Evolutionary conservation across 2,797 vertebrate species (phyloP), one percentile per base, ranked within the genome.

Genomic region (Bradypus variegatus): DNA sequence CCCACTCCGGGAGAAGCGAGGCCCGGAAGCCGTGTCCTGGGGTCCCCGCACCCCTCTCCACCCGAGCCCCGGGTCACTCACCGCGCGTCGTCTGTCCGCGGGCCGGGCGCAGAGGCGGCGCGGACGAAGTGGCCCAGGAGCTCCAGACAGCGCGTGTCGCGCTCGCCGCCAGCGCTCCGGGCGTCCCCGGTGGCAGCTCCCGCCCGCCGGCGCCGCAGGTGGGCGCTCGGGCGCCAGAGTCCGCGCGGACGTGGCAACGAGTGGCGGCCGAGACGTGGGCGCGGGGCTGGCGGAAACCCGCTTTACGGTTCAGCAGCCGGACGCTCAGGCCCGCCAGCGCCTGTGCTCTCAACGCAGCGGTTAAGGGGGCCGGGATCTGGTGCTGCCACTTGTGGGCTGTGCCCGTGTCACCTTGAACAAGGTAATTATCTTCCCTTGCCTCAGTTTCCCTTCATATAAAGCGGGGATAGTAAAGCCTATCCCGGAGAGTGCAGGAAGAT

Each of bases 301-400:
- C 60, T 6, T 60, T 58, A 2, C 29, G 3, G 5, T 38, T 25
- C 23, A 2, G 62, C 70, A 0, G 41, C 53, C 0, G 1, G 62
- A 19, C 21, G 33, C 60, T 4, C 16, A 8, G 27, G 13, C 38
- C 0, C 53, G n/a, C 75, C 3, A 0, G 82, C 16, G 14, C 45
- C 77, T 2, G 78, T 0, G 38, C 25, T 78, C 27, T 36, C 58
- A 19, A 3, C 10, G 2, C 19, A 1, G 79, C 6, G 11, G 23
- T 4, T 3, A 12, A 41, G n/a, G n/a, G n/a, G n/a, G 18, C 50
- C 11, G 0, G 33, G 25, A 31, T 2, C 29, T 6, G 15, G 19
- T 0, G 16, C 65, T 2, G 60, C 36, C 19, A 0, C 76, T 0
- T 5, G 55, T 0, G 58, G 18, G 31, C 64, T 33, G 67, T 7